These are phyloP conservation scores for Diceros bicornis DNA, from an alignment of 2,797 vertebrate genomes.

Conservation along the genomic window DNA sequence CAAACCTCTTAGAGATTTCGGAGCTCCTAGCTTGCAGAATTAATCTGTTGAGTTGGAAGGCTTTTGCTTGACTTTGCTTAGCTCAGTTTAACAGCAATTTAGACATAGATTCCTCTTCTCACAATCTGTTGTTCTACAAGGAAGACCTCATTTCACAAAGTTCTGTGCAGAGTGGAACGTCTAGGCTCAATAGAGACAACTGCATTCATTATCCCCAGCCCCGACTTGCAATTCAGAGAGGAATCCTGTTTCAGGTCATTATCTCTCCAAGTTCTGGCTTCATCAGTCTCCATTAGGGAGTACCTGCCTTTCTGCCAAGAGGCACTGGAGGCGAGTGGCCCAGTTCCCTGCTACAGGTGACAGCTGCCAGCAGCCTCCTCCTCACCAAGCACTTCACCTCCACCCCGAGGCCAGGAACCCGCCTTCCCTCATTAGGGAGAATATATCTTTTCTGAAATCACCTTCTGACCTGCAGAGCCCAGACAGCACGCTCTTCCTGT, in stretches of 20 bases:
- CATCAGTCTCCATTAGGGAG: slow-evolving; percentile 76
- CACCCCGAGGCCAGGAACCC: not conserved
- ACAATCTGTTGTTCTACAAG: slow-evolving; percentile 69
- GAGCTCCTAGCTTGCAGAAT: not conserved
- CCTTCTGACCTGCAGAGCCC: not conserved
- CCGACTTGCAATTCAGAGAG: slow-evolving; percentile 64
- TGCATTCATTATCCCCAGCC: slow-evolving; percentile 60
- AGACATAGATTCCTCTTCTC: slow-evolving; percentile 70
- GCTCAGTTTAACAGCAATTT: slow-evolving; percentile 62
- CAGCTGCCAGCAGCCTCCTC: not conserved
- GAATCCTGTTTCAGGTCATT: slow-evolving; percentile 78
- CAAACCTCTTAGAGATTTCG: not conserved
- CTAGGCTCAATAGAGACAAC: slow-evolving; percentile 68
- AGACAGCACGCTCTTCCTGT: not conserved
- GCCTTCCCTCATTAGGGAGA: not conserved
- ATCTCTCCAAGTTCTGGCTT: slow-evolving; percentile 52
- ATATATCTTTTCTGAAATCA: not conserved
- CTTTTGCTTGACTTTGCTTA: slow-evolving; percentile 64
- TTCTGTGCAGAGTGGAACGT: slow-evolving; percentile 8
- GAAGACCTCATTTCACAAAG: slow-evolving; percentile 79
- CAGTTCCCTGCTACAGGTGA: not conserved
- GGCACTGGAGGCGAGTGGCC: slow-evolving; percentile 10
- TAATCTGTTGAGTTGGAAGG: slow-evolving; percentile 46
- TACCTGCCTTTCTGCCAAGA: slow-evolving; percentile 60
- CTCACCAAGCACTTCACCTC: not conserved